These are phyloP conservation scores for Xylocopa sonorina DNA, from an alignment of 1,140 invertebrate species.

Conservation along the genomic window DNA sequence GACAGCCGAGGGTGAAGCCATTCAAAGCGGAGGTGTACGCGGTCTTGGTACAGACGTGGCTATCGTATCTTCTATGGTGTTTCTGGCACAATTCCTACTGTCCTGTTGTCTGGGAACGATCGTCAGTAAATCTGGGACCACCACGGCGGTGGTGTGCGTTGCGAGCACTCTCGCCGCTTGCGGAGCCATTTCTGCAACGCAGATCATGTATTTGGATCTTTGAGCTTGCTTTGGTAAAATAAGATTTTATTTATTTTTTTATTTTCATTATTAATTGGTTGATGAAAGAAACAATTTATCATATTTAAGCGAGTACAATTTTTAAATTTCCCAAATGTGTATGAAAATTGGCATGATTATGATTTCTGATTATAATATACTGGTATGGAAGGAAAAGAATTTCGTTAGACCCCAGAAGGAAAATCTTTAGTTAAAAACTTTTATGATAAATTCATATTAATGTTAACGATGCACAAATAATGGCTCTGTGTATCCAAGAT, in stretches of 20 bases:
- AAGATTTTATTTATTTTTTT: background rate
- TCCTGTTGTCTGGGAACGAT: constrained; percentile 94
- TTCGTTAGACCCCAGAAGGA: background rate
- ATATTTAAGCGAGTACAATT: too few species aligned
- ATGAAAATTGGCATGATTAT: background rate
- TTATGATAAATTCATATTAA: background rate
- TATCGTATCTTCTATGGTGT: constrained; percentile 97
- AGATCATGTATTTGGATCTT: constrained; percentile 94
- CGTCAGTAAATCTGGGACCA: constrained; percentile 90
- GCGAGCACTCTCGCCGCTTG: constrained; percentile 91
- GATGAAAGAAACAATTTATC: background rate
- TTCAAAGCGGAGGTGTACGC: constrained; percentile 83
- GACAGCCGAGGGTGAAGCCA: constrained; percentile 81
- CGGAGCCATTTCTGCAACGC: constrained; percentile 91
- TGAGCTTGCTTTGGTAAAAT: constrained; percentile 74
- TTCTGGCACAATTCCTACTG: constrained; percentile 95
- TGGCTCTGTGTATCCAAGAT: background rate
- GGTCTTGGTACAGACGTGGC: constrained; percentile 97
- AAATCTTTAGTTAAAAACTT: background rate
- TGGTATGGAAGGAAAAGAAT: background rate
- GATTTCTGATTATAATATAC: background rate
- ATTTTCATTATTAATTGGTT: background rate
- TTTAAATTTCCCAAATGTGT: too few species aligned
- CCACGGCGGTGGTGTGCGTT: constrained; percentile 92
- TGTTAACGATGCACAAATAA: constrained; percentile 41